These are phyloP conservation scores for Cephus sareptanus DNA, from an alignment of 2,888 invertebrate species.

Conservation along the genomic window DNA sequence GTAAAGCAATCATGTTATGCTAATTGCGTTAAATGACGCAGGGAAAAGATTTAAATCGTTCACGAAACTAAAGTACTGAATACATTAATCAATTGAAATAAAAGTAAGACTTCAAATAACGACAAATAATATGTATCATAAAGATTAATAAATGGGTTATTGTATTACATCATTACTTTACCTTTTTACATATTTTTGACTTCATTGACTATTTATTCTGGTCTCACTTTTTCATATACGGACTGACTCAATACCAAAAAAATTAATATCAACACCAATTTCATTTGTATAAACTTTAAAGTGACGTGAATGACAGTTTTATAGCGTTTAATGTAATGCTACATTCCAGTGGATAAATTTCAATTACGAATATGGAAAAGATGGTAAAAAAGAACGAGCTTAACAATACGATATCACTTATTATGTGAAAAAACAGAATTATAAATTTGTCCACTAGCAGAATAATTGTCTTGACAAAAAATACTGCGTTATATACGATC, in stretches of 20 bases:
- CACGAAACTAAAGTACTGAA: too few relatives aligned
- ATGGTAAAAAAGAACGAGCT: neutral
- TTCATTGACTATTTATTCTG: neutral
- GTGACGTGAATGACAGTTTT: too few relatives aligned
- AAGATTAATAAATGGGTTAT: neutral
- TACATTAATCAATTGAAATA: too few relatives aligned
- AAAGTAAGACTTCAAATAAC: too few relatives aligned
- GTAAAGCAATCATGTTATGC: neutral
- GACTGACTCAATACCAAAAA: neutral
- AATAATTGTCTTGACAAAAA: neutral
- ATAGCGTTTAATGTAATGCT: too few relatives aligned
- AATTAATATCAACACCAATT: neutral
- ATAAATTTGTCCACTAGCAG: neutral
- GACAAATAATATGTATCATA: too few relatives aligned
- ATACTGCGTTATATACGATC: conserved; percentile 66
- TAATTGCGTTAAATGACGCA: neutral
- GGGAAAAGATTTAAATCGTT: too few relatives aligned
- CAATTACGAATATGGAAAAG: neutral
- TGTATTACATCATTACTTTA: neutral
- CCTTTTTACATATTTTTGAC: neutral
- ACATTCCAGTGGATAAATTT: too few relatives aligned
- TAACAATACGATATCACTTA: too few relatives aligned
- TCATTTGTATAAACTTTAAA: too few relatives aligned
- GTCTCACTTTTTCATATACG: neutral
- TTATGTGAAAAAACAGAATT: neutral